Percentiles rank a stretch among this genome's conserved stretches.
Conservation (phyloP, 2,797 vertebrate species). For the Zalophus californianus region DNA sequence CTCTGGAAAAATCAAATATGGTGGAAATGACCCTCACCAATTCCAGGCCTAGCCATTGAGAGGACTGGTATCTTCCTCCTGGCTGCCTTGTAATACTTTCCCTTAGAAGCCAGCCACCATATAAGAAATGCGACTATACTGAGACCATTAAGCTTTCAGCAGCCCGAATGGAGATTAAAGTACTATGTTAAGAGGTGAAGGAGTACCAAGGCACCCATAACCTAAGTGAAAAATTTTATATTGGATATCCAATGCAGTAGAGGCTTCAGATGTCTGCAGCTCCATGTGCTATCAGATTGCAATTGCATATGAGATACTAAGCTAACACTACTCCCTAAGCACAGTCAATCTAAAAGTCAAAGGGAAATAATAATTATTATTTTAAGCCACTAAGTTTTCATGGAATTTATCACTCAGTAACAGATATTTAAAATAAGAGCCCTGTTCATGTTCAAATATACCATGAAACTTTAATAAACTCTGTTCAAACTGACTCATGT, state of each 20-base stretch:
- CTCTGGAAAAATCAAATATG: neutral
- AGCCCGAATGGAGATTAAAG: neutral
- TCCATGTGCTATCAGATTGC: accelerated
- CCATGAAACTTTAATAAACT: neutral
- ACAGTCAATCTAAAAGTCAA: neutral
- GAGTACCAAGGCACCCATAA: neutral
- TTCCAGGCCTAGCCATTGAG: neutral
- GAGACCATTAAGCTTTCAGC: neutral
- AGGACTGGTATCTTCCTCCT: neutral
- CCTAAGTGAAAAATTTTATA: neutral
- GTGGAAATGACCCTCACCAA: neutral
- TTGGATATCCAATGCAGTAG: neutral
- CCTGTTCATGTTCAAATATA: neutral
- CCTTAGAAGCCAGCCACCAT: neutral
- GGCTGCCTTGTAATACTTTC: neutral
- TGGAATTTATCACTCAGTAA: neutral
- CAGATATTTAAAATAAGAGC: neutral
- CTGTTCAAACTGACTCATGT: neutral
- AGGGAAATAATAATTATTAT: neutral
- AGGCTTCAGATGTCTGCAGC: neutral
- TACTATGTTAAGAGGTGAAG: neutral
- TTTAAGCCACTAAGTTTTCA: neutral
- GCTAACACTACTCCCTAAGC: neutral
- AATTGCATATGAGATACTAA: neutral
- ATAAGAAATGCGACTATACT: neutral